Conservation (phyloP, 2,888 invertebrate genomes). For the Scaptomyza flava region DNA sequence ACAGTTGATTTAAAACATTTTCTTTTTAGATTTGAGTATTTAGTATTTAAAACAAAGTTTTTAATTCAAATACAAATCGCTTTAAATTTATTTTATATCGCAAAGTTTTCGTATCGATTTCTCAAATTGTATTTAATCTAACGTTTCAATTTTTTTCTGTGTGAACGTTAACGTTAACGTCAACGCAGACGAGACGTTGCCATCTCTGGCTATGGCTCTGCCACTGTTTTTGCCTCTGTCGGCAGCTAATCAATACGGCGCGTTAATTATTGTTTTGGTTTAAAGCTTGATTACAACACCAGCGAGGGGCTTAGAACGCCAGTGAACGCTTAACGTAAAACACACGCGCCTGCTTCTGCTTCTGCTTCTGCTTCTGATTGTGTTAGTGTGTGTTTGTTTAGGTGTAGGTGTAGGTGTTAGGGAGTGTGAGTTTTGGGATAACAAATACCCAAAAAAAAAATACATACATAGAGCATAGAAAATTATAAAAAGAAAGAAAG, state of each 20-base stretch:
- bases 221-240: slow-evolving; percentile 14
- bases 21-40: too few species aligned
- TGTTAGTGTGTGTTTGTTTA: not conserved
- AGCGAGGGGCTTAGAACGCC: slow-evolving; percentile 67
- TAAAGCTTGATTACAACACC: slow-evolving; percentile 73
- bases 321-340: slow-evolving; percentile 61
- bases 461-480: slow-evolving; percentile 3
- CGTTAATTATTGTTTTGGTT: slow-evolving; percentile 77
- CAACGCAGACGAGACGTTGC: not conserved
- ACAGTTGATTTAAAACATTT: too few species aligned
- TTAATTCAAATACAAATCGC: too few species aligned
- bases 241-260: slow-evolving; percentile 59
- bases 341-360: slow-evolving; percentile 41
- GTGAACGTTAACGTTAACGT: not conserved
- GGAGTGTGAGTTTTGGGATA: not conserved
- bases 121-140: too few species aligned
- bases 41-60: too few species aligned
- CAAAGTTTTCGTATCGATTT: too few species aligned
- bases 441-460: slow-evolving; percentile 8
- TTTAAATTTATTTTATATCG: too few species aligned
- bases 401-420: not conserved
- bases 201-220: not conserved
- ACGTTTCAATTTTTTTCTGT: too few species aligned
- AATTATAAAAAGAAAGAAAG: slow-evolving; percentile 2
- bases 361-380: not conserved